Evolutionary conservation across 2,113 vertebrate species (phyloP).

Genomic region (Notarius lentiginosus): DNA sequence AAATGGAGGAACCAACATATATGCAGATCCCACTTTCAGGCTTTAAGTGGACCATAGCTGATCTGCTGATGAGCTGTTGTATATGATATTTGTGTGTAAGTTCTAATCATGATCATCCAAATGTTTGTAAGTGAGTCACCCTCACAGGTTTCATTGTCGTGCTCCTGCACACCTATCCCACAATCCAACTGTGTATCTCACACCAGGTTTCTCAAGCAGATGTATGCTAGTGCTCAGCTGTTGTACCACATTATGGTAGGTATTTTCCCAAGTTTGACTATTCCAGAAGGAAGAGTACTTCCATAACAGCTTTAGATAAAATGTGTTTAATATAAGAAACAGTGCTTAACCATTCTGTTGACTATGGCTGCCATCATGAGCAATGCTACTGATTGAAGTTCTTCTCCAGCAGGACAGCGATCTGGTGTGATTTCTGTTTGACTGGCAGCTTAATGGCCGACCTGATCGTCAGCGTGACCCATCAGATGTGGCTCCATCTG

Average conservation of each 20-base stretch:
- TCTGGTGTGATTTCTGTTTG: slow-evolving; percentile 69
- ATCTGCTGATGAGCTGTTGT: not conserved
- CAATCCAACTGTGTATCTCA: not conserved
- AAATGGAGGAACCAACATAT: not conserved
- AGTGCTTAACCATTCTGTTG: not conserved
- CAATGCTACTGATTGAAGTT: not conserved
- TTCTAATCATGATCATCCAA: not conserved
- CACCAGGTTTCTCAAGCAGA: slow-evolving; percentile 15
- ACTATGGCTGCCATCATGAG: not conserved
- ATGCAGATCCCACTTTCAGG: not conserved
- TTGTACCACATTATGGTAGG: not conserved
- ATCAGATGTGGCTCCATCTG: slow-evolving; percentile 97
- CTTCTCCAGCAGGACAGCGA: not conserved
- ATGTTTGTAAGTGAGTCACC: not conserved
- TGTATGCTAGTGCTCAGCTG: not conserved
- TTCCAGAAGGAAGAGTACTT: slow-evolving; percentile 34
- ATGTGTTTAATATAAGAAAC: slow-evolving; percentile 19
- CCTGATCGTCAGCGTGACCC: slow-evolving; percentile 93
- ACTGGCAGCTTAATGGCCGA: slow-evolving; percentile 95
- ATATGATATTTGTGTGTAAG: not conserved
- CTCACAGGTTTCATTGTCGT: not conserved
- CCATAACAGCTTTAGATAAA: slow-evolving; percentile 1
- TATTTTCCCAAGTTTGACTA: not conserved
- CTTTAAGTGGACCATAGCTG: not conserved
- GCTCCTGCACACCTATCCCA: not conserved